These are phyloP conservation scores for Oconnorella tubifera DNA, from an alignment of 2,888 invertebrate genomes.

Conservation along the genomic window DNA sequence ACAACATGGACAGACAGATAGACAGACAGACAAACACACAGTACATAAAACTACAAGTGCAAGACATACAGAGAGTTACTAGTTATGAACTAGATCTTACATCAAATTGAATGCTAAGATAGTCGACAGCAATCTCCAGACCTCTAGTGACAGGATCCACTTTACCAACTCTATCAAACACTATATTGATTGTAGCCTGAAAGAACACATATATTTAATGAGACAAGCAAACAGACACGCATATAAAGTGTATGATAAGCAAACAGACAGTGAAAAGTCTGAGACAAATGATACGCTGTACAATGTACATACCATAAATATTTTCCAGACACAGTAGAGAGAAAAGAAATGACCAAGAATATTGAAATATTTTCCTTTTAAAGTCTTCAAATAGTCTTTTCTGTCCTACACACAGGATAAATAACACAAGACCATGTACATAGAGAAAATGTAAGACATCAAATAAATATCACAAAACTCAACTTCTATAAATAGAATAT, in stretches of 20 bases:
- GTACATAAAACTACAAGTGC: too few relatives aligned
- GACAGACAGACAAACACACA: too few relatives aligned
- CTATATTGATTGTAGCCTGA: constrained; percentile 95
- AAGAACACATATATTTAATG: constrained; percentile 35
- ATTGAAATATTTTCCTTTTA: constrained; percentile 97
- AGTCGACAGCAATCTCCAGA: constrained; percentile 92
- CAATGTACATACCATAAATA: constrained; percentile 75
- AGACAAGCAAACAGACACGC: neutral
- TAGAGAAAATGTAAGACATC: neutral
- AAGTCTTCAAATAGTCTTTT: constrained; percentile 79
- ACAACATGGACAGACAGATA: too few relatives aligned
- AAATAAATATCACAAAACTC: neutral
- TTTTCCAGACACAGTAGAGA: constrained; percentile 96
- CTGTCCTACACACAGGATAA: constrained; percentile 63
- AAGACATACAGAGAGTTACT: too few relatives aligned
- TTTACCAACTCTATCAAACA: constrained; percentile 96
- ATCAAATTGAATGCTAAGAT: constrained; percentile 92
- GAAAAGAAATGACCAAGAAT: constrained; percentile 97
- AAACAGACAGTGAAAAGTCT: neutral
- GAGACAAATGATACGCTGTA: neutral
- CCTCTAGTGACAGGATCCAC: constrained; percentile 96
- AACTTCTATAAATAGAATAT: neutral
- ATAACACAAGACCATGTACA: neutral
- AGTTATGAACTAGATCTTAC: constrained; percentile 45
- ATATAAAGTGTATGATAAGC: neutral